phyloP scores from a whole-genome alignment of 2,797 vertebrate species.

The Falco berigora region DNA sequence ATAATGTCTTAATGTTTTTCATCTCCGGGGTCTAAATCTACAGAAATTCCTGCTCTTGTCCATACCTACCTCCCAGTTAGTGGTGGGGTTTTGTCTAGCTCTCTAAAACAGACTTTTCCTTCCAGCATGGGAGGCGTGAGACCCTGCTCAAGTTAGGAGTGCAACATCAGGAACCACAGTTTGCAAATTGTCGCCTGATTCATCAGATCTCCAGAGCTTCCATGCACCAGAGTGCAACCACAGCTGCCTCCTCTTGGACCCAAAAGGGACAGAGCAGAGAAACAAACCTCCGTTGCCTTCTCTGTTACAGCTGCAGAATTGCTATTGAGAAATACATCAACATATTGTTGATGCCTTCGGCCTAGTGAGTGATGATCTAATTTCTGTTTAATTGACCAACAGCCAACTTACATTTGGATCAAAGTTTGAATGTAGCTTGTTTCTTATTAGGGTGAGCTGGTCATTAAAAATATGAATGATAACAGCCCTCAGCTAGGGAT shows the following conservation, averaged over 20 bases:
- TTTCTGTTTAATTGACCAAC: conserved; percentile 64
- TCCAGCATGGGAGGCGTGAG: not conserved
- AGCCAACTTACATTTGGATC: conserved; percentile 48
- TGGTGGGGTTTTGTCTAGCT: not conserved
- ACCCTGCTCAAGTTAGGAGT: not conserved
- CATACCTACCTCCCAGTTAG: not conserved
- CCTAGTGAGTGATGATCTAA: conserved; percentile 57
- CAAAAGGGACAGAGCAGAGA: not conserved
- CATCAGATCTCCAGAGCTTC: not conserved
- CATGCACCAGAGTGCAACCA: rapidly evolving
- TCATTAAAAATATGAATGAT: not conserved
- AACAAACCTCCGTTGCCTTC: conserved; percentile 24
- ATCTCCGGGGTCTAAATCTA: not conserved
- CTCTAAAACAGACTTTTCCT: not conserved
- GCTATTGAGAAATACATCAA: conserved; percentile 56
- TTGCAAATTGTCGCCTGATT: not conserved
- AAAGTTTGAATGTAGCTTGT: not conserved
- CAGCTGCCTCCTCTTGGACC: not conserved
- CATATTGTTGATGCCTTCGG: conserved; percentile 31
- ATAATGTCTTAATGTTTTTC: not conserved
- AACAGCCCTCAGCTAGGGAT: not conserved
- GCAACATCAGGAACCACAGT: not conserved
- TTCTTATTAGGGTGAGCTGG: not conserved
- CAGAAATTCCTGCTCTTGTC: not conserved
- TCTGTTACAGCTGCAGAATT: conserved; percentile 56